phyloP scores from a whole-genome alignment of 2,888 invertebrate genomes.

The Aromia moschata region DNA sequence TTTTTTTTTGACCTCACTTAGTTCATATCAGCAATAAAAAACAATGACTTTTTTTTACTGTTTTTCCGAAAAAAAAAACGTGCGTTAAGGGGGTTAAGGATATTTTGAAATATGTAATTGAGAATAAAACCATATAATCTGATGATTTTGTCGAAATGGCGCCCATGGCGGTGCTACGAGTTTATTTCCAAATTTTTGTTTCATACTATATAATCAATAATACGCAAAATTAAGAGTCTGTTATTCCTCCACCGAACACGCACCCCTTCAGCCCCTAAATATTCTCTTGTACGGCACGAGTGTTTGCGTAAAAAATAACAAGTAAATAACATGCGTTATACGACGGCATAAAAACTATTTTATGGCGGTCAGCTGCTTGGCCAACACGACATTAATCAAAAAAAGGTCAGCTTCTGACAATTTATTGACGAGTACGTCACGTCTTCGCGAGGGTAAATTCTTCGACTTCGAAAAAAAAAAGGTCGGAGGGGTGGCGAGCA shows the following conservation, averaged over 20 bases:
- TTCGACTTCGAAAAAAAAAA: constrained; percentile 14
- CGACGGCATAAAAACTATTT: constrained; percentile 56
- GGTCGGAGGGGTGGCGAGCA: constrained; percentile 17
- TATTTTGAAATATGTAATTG: too few species aligned
- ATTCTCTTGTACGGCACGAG: constrained; percentile 5
- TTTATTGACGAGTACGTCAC: constrained; percentile 24
- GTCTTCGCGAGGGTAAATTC: constrained; percentile 20
- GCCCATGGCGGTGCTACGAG: too few species aligned
- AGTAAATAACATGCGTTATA: constrained; percentile 52
- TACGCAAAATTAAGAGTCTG: too few species aligned
- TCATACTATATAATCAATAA: too few species aligned
- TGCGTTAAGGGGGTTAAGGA: too few species aligned
- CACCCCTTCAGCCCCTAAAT: constrained; percentile 4
- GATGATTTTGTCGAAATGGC: too few species aligned
- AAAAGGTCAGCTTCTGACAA: constrained; percentile 41
- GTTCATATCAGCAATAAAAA: too few species aligned
- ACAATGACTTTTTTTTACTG: too few species aligned
- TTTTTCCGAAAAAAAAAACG: too few species aligned
- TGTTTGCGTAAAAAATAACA: constrained; percentile 31
- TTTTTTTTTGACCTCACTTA: too few species aligned
- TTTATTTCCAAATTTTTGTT: too few species aligned
- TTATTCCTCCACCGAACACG: neutral
- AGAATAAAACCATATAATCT: too few species aligned
- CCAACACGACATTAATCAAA: constrained; percentile 59
- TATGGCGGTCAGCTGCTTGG: constrained; percentile 57